Evolutionary conservation across 2,113 vertebrate genomes (phyloP).

Genomic region (Megaptera novaeangliae): DNA sequence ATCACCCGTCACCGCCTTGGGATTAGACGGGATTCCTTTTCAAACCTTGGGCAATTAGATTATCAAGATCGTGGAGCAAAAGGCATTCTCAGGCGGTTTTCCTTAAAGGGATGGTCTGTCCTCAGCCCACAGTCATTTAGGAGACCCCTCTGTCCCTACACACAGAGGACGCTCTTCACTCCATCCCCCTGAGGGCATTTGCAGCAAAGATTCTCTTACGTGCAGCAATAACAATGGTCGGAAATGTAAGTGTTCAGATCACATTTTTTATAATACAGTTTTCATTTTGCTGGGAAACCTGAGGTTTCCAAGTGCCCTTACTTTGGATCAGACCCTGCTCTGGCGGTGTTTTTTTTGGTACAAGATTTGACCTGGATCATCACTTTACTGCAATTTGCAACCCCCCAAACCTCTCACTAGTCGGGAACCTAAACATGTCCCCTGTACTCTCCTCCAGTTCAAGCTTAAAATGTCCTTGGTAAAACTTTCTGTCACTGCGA

Average conservation of each 20-base stretch:
- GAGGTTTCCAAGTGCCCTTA: neutral
- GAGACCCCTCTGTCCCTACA: accelerated
- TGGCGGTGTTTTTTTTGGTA: no score
- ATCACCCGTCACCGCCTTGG: accelerated
- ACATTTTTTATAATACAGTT: accelerated
- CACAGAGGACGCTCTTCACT: accelerated
- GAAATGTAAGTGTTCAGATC: neutral
- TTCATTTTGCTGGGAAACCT: neutral
- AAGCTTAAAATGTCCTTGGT: neutral
- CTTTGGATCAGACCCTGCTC: neutral
- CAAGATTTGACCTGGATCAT: neutral
- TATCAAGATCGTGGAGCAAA: no score
- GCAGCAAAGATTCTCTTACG: accelerated
- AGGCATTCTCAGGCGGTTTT: accelerated
- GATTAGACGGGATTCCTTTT: accelerated
- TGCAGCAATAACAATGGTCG: accelerated
- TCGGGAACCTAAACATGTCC: neutral
- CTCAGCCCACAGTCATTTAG: accelerated
- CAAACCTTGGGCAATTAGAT: accelerated
- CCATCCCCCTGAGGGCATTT: no score
- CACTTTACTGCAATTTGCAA: accelerated
- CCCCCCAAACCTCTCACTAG: accelerated
- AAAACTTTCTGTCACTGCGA: accelerated
- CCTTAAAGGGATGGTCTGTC: neutral
- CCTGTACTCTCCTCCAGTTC: neutral